Percentiles rank a stretch among this genome's conserved stretches.
These are phyloP conservation scores for Coenonympha arcania DNA, from an alignment of 2,888 invertebrate species.

Conservation along the genomic window DNA sequence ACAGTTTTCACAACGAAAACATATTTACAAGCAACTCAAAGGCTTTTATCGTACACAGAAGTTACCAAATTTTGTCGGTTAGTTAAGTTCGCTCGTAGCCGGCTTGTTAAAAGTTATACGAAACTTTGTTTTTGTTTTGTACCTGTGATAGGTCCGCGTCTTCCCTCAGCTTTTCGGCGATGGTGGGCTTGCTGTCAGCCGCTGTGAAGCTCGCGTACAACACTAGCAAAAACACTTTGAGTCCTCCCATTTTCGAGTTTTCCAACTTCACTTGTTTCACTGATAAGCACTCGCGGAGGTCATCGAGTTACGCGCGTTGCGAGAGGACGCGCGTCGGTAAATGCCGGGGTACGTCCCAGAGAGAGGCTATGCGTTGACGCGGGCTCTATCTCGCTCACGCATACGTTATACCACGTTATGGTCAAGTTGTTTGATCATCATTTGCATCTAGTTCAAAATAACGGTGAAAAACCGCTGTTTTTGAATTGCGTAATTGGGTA, in stretches of 20 bases:
- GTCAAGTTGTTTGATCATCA: constrained; percentile 49
- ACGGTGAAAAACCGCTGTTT: constrained; percentile 23
- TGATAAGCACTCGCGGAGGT: constrained; percentile 52
- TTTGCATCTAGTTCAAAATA: constrained; percentile 47
- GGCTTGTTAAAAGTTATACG: constrained; percentile 8
- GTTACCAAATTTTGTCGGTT: too few relatives aligned
- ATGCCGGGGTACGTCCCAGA: constrained; percentile 44
- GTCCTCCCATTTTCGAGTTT: constrained; percentile 47
- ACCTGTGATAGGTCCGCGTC: constrained; percentile 81
- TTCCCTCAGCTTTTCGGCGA: constrained; percentile 77
- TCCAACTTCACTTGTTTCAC: constrained; percentile 42
- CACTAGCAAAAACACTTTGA: constrained; percentile 60
- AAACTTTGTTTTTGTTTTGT: constrained; percentile 9
- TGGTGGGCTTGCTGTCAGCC: constrained; percentile 65
- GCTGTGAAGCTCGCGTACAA: constrained; percentile 45
- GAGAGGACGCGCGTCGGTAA: constrained; percentile 49
- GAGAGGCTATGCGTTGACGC: constrained; percentile 46
- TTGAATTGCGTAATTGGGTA: too few relatives aligned
- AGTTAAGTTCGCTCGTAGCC: too few relatives aligned
- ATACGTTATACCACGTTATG: constrained; percentile 33
- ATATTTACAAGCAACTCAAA: too few relatives aligned
- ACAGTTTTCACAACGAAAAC: too few relatives aligned
- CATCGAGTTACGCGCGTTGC: constrained; percentile 46
- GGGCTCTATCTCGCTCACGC: constrained; percentile 44
- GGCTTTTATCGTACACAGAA: too few relatives aligned